These are phyloP conservation scores for Ascidia mentula DNA, from an alignment of 23 tunicate genomes.

Conservation along the genomic window DNA sequence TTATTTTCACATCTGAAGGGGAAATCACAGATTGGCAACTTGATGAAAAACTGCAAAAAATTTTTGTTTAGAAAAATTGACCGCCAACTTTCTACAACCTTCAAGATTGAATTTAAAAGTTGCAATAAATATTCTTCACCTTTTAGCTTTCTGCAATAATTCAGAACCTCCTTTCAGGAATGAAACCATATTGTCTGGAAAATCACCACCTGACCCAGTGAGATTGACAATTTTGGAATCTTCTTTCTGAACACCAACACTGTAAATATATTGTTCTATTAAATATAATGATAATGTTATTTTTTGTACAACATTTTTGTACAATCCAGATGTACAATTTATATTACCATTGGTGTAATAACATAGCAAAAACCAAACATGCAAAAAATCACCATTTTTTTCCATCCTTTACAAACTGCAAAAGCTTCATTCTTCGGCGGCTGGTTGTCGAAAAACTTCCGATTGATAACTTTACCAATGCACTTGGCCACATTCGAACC, in stretches of 20 bases:
- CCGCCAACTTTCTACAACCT: too few species aligned
- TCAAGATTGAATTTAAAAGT: too few species aligned
- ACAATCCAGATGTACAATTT: not conserved
- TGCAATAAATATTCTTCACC: constrained; percentile 14
- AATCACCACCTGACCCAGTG: constrained; percentile 19
- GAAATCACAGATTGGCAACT: not conserved
- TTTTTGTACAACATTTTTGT: too few species aligned
- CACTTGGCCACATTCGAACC: not conserved
- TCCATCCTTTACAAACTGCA: constrained; percentile 42
- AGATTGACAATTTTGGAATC: constrained; percentile 43
- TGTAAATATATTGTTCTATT: not conserved
- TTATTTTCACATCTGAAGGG: constrained; percentile 22
- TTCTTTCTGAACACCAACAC: constrained; percentile 35
- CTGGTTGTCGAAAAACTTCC: not conserved
- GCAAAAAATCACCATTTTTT: constrained; percentile 17
- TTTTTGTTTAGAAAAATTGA: too few species aligned
- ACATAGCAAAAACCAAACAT: not conserved
- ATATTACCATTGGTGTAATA: not conserved
- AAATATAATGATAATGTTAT: too few species aligned
- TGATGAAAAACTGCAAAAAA: constrained; percentile 3
- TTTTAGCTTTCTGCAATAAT: constrained; percentile 19
- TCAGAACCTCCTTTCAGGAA: constrained; percentile 53
- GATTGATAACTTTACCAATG: not conserved
- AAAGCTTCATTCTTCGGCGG: constrained; percentile 22
- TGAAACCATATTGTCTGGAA: constrained; percentile 66